Evolutionary conservation across 2,888 invertebrate genomes (phyloP), one percentile per base, ranked within the genome.

Genomic region (Polyommatus iphigenia): DNA sequence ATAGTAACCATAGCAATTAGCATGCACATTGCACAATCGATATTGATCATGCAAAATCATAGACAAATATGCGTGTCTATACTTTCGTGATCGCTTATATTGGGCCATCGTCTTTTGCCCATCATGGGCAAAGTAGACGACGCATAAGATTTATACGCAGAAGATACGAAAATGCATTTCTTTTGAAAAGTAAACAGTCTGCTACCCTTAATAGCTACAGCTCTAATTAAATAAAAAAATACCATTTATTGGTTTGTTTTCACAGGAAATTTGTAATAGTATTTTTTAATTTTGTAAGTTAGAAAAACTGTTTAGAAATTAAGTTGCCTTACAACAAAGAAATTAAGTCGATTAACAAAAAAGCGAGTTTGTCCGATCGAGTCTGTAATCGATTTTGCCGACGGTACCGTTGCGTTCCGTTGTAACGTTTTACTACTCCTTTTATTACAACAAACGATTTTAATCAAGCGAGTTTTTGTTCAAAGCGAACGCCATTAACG

Each of bases 371-470:
- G 82, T 80, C 86, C 88, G 90, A 91, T 92, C 90, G 89, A 89
- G 91, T 90, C 90, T 89, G 89, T 91, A 93, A 93, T 92, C 92
- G 91, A 93, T 92, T 91, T 92, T 88, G 93, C 90, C 88, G 87
- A 90, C 91, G 91, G 92, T 89, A 91, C 91, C 89, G 89, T 85
- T 85, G 87, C 88, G 85, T 90, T 86, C 88, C 90, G 91, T 87
- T 93, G 91, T 93, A 91, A 93, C 93, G 91, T 93, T 94, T 93
- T 93, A 94, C 89, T 91, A 85, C 90, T 89, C 85, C 88, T 92
- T 94, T 93, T 93, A 93, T 94, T 94, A 92, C 93, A 90, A 93
- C 93, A 92, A 93, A 93, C 93, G 94, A 92, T 93, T 93, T 94
- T 94, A 93, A 94, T 94, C 93, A 93, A 94, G 91, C 89, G 89